phyloP scores from a whole-genome alignment of 2,888 invertebrate genomes.

The Tuta absoluta region DNA sequence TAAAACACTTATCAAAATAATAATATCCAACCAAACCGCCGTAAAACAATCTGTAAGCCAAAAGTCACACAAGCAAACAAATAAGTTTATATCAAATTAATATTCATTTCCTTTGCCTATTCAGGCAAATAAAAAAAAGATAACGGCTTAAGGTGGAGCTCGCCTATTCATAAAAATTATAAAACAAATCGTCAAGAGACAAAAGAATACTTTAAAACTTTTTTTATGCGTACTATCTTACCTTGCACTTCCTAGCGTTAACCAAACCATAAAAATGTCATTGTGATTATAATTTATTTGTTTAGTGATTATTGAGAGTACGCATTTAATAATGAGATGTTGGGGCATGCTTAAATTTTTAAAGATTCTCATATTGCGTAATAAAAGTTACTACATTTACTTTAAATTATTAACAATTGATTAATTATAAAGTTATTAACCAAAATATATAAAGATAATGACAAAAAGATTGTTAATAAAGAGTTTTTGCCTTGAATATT shows the following conservation, averaged over 20 bases:
- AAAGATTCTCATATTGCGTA: background rate
- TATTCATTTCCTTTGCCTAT: constrained; percentile 27
- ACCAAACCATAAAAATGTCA: constrained; percentile 32
- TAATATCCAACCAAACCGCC: constrained; percentile 17
- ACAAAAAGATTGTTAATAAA: no score
- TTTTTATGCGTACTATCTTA: constrained; percentile 6
- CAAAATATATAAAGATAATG: no score
- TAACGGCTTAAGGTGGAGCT: constrained; percentile 23
- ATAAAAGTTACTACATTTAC: no score
- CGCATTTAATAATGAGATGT: constrained; percentile 27
- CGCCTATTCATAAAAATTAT: constrained; percentile 30
- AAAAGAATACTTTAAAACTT: constrained; percentile 21
- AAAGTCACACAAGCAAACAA: constrained; percentile 26
- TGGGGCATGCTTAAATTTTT: constrained; percentile 4
- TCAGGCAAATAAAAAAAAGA: constrained; percentile 26
- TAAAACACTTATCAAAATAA: background rate
- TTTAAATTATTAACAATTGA: no score
- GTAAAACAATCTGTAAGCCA: constrained; percentile 18
- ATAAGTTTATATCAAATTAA: constrained; percentile 21
- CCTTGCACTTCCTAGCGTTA: constrained; percentile 29
- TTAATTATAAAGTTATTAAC: no score
- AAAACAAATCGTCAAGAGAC: constrained; percentile 31
- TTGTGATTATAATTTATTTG: constrained; percentile 35
- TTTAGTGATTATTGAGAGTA: constrained; percentile 27
- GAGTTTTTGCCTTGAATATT: no score